Evolutionary conservation across 2,797 vertebrate species (phyloP).

Genomic region (Anomalospiza imberbis): DNA sequence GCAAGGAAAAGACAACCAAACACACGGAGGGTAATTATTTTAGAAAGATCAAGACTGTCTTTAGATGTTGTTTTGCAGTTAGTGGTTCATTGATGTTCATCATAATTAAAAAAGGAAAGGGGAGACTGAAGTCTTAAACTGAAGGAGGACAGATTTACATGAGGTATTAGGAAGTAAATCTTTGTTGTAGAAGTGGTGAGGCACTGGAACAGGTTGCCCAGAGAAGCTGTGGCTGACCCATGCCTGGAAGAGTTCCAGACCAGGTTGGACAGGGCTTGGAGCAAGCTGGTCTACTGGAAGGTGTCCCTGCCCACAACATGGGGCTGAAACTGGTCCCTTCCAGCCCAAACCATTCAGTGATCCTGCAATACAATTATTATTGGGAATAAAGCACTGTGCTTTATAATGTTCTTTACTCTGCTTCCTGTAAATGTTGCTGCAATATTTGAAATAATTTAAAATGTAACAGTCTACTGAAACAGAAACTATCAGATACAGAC

Average conservation of each 20-base stretch:
- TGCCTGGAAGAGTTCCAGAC: neutral
- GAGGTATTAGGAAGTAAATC: neutral
- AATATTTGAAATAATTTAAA: slow-evolving; percentile 7
- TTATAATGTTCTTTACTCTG: neutral
- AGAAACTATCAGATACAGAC: neutral
- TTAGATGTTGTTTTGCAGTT: neutral
- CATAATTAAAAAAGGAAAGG: neutral
- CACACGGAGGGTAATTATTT: neutral
- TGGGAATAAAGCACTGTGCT: neutral
- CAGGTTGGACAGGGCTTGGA: neutral
- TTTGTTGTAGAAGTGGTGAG: neutral
- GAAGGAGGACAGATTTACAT: neutral
- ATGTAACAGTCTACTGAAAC: neutral
- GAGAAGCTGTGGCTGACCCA: neutral
- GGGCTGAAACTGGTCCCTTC: neutral
- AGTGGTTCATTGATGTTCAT: neutral
- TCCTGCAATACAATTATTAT: neutral
- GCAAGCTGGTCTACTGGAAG: neutral
- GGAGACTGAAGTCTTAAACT: neutral
- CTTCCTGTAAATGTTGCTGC: slow-evolving; percentile 7
- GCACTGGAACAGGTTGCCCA: neutral
- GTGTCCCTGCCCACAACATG: neutral
- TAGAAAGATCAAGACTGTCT: neutral
- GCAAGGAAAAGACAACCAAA: neutral
- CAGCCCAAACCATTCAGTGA: neutral